Evolutionary conservation across 2,113 vertebrate species (phyloP).

Genomic region (Nibea coibor): DNA sequence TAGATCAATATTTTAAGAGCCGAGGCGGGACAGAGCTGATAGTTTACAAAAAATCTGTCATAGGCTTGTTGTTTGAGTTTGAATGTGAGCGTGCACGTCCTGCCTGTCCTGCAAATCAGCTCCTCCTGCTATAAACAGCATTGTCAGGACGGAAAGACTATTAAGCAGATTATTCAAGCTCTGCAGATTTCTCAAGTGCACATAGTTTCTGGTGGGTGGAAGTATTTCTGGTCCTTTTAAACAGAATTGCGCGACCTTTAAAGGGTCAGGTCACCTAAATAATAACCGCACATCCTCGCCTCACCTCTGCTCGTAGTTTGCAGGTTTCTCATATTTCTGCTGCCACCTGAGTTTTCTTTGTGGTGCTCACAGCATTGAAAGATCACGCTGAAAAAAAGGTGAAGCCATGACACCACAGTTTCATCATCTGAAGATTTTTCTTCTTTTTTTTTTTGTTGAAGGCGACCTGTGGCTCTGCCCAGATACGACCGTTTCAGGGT

Average conservation of each 20-base stretch:
- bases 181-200: neutral
- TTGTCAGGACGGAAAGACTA: slow-evolving; percentile 3
- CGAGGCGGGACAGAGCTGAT: slow-evolving; percentile 11
- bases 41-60: slow-evolving; percentile 29
- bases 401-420: neutral
- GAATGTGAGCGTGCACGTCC: neutral
- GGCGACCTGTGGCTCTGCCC: no score
- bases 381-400: neutral
- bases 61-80: neutral
- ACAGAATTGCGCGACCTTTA: neutral
- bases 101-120: slow-evolving; percentile 9
- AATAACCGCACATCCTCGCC: no score
- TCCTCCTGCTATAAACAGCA: neutral
- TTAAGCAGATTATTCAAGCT: slow-evolving; percentile 27
- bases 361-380: neutral
- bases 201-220: neutral
- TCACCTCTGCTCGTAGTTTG: no score
- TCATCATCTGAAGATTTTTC: neutral
- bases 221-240: neutral
- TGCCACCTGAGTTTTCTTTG: neutral
- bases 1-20: slow-evolving; percentile 62
- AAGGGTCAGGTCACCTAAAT: slow-evolving; percentile 20
- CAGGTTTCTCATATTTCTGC: neutral
- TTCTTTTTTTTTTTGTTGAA: neutral
- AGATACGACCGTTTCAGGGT: neutral